Conservation (phyloP, 2,888 invertebrate species). For the Ormyrus thymus region DNA sequence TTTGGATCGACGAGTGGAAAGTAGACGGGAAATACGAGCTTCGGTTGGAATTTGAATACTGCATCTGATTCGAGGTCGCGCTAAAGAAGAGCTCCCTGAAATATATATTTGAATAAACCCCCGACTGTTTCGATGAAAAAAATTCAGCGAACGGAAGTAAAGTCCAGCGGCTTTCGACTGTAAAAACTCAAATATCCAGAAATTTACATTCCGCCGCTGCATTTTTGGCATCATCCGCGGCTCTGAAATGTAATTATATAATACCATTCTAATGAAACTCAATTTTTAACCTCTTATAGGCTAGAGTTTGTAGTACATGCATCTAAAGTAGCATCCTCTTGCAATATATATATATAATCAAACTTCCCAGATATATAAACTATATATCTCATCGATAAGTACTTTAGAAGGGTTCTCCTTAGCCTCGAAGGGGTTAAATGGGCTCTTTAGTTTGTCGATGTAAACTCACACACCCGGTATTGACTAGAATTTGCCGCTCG, state of each 20-base stretch:
- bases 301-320: slow-evolving; percentile 2
- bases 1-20: too few relatives aligned
- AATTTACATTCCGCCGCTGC: neutral
- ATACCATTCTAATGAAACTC: slow-evolving; percentile 10
- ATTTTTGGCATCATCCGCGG: neutral
- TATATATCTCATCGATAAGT: too few relatives aligned
- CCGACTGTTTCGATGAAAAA: too few relatives aligned
- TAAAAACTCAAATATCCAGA: too few relatives aligned
- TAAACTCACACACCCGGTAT: slow-evolving; percentile 9
- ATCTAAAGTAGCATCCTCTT: neutral
- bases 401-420: neutral
- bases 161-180: too few relatives aligned
- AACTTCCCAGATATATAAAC: neutral
- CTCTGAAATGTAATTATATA: neutral
- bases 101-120: too few relatives aligned
- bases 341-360: neutral
- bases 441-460: neutral
- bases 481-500: slow-evolving; percentile 11
- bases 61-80: too few relatives aligned
- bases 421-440: neutral
- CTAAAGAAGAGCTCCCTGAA: too few relatives aligned
- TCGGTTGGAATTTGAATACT: too few relatives aligned
- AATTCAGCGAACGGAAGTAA: too few relatives aligned
- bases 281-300: slow-evolving; percentile 18
- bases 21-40: too few relatives aligned